A percentile compares a stretch with the other conserved stretches of the same genome.
phyloP scores from a whole-genome alignment of 35 echinoderm and acorn worm species.

The Apostichopus californicus region DNA sequence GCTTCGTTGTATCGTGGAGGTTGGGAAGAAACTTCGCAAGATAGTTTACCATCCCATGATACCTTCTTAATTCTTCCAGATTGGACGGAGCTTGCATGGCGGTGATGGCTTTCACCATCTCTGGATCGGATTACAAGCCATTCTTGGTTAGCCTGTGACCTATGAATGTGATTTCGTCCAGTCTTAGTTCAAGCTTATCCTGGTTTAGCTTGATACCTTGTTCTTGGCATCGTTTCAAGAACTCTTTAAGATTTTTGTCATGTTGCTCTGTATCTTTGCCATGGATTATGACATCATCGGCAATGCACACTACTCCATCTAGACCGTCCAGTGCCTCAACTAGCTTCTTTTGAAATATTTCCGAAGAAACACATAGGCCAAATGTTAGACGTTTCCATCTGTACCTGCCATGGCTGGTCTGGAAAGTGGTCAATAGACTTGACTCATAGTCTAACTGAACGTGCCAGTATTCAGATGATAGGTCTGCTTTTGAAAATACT shows the following conservation, averaged over 20 bases:
- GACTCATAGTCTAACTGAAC: slow-evolving; percentile 61
- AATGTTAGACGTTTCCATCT: slow-evolving; percentile 28
- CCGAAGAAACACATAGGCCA: not conserved
- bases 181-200: slow-evolving; percentile 28
- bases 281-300: slow-evolving; percentile 15
- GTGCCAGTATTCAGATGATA: slow-evolving; percentile 62
- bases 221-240: slow-evolving; percentile 50
- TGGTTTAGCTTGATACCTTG: slow-evolving; percentile 23
- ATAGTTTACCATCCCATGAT: slow-evolving; percentile 56
- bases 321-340: slow-evolving; percentile 47
- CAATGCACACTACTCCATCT: too few species aligned
- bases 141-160: slow-evolving; percentile 26
- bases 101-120: slow-evolving; percentile 22
- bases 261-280: slow-evolving; percentile 24
- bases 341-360: slow-evolving; percentile 78
- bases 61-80: slow-evolving; percentile 35
- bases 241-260: slow-evolving; percentile 19
- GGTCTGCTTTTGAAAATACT: slow-evolving; percentile 58
- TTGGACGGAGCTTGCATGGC: not conserved
- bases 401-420: slow-evolving; percentile 63
- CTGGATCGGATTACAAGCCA: slow-evolving; percentile 44
- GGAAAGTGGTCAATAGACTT: slow-evolving; percentile 74
- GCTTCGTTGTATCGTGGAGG: slow-evolving; percentile 44
- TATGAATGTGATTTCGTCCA: slow-evolving; percentile 43
- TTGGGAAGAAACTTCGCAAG: slow-evolving; percentile 51